phyloP scores from a whole-genome alignment of 2,797 vertebrate species.

The Cossypha heuglini region DNA sequence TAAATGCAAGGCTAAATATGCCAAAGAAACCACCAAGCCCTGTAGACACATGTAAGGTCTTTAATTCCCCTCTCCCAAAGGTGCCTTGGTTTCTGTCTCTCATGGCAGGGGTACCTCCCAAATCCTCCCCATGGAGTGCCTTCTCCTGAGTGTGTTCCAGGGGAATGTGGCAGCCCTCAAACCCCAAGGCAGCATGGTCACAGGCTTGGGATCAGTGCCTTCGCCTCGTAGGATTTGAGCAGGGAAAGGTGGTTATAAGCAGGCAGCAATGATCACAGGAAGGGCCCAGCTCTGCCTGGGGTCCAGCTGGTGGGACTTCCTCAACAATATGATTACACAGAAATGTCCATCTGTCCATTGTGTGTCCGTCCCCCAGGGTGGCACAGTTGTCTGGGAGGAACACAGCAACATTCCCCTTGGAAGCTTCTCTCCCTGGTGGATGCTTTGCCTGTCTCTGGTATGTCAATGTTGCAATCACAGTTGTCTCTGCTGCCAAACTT shows the following conservation, averaged over 20 bases:
- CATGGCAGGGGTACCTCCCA: neutral
- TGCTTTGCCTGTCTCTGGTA: neutral
- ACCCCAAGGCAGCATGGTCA: neutral
- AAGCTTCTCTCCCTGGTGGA: neutral
- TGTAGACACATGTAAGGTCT: neutral
- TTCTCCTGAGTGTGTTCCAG: neutral
- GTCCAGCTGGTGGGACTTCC: neutral
- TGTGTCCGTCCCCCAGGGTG: neutral
- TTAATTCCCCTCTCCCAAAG: neutral
- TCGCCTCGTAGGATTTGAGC: neutral
- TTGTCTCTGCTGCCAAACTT: neutral
- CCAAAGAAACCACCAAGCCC: neutral
- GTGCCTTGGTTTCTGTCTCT: neutral
- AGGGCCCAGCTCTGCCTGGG: neutral
- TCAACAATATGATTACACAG: neutral
- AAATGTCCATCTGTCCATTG: neutral
- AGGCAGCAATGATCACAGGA: neutral
- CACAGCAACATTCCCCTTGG: neutral
- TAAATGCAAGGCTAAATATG: neutral
- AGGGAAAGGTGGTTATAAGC: neutral
- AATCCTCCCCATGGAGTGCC: accelerated
- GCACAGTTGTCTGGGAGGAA: neutral
- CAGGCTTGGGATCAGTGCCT: neutral
- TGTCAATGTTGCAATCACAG: neutral
- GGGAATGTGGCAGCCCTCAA: neutral